Percentiles rank a stretch among this genome's conserved stretches.
These are phyloP conservation scores for Notamacropus eugenii DNA, from an alignment of 2,797 vertebrate species.

Conservation along the genomic window DNA sequence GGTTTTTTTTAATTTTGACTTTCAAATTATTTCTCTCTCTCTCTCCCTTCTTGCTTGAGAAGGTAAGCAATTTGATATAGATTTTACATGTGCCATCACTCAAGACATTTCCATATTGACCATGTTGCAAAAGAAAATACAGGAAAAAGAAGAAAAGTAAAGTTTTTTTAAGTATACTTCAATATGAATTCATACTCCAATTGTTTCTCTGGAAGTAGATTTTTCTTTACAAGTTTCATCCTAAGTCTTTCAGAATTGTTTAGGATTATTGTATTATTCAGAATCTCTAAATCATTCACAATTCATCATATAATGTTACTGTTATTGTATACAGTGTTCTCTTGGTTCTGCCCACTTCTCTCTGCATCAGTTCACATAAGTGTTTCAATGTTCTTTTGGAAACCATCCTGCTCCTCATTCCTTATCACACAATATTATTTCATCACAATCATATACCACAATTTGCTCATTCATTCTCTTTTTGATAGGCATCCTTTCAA, in stretches of 20 bases:
- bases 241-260: neutral
- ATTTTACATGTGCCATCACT: too few relatives aligned
- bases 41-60: too few relatives aligned
- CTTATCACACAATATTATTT: neutral
- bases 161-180: neutral
- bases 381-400: neutral
- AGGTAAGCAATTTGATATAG: too few relatives aligned
- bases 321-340: neutral
- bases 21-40: too few relatives aligned
- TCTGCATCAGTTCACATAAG: neutral
- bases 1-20: too few relatives aligned
- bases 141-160: neutral
- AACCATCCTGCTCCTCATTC: neutral
- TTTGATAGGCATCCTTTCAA: neutral
- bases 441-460: neutral
- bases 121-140: too few relatives aligned
- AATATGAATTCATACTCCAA: neutral
- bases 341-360: neutral
- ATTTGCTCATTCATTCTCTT: neutral
- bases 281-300: neutral
- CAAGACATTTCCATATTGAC: too few relatives aligned
- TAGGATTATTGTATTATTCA: neutral
- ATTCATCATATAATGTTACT: neutral
- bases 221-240: neutral
- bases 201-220: neutral